phyloP scores from a whole-genome alignment of 2,113 vertebrate species.

The Gracilinanus agilis region DNA sequence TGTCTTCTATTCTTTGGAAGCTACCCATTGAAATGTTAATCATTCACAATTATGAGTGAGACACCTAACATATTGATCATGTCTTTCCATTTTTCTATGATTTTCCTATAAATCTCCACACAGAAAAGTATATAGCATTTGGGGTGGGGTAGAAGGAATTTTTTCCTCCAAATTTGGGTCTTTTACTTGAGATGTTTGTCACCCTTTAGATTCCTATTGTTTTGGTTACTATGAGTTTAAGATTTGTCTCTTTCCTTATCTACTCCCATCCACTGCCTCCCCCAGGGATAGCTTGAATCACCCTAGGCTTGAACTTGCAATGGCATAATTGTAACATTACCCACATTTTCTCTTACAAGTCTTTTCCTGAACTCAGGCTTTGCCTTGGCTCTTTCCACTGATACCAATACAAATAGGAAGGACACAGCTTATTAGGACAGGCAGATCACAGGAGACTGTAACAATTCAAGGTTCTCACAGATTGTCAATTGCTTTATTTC shows the following conservation, averaged over 20 bases:
- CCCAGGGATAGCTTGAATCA: background rate
- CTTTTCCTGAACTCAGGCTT: constrained; percentile 69
- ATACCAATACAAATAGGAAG: constrained; percentile 62
- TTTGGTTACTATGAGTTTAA: constrained; percentile 9
- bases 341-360: constrained; percentile 55
- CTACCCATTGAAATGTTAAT: background rate
- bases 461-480: background rate
- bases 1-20: background rate
- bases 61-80: background rate
- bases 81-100: background rate
- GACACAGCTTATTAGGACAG: constrained; percentile 56
- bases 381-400: constrained; percentile 60
- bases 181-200: constrained; percentile 27
- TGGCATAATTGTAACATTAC: constrained; percentile 59
- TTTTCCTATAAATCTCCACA: background rate
- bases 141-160: background rate
- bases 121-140: background rate
- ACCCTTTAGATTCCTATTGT: background rate
- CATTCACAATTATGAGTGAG: constrained; percentile 3
- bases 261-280: background rate
- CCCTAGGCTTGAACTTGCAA: constrained; percentile 54
- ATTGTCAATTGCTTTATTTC: constrained; percentile 23
- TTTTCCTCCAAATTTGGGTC: constrained; percentile 1
- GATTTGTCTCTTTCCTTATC: background rate
- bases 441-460: constrained; percentile 37